phyloP scores from a whole-genome alignment of 1,140 invertebrate species.

The Phortica variegata region DNA sequence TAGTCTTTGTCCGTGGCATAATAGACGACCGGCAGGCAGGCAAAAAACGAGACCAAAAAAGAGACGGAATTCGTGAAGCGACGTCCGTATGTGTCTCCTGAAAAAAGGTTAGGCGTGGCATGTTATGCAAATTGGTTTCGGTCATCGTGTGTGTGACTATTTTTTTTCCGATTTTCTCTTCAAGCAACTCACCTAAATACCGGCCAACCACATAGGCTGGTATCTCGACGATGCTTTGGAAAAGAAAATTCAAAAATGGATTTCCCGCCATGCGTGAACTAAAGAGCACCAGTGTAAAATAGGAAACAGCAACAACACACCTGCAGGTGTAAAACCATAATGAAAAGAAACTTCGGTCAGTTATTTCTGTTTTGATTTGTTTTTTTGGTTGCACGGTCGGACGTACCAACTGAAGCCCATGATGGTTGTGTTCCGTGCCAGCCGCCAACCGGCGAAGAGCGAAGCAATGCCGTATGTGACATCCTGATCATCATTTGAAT shows the following conservation, averaged over 20 bases:
- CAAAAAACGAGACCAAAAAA: constrained; percentile 53
- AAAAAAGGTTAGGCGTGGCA: background rate
- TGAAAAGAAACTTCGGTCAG: constrained; percentile 12
- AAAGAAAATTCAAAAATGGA: constrained; percentile 69
- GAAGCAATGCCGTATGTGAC: constrained; percentile 60
- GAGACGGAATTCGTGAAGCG: constrained; percentile 59
- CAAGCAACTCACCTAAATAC: constrained; percentile 48
- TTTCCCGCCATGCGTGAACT: constrained; percentile 66
- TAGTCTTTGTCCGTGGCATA: constrained; percentile 52
- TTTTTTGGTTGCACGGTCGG: background rate
- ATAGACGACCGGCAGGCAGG: constrained; percentile 58
- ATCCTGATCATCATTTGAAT: constrained; percentile 46
- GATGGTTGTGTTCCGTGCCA: constrained; percentile 63
- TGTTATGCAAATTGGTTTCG: background rate
- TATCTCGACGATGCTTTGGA: constrained; percentile 65
- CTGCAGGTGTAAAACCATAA: constrained; percentile 45
- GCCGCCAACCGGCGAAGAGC: constrained; percentile 61
- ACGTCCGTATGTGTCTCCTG: constrained; percentile 60
- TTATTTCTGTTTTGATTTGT: constrained; percentile 12
- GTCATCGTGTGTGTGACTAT: background rate
- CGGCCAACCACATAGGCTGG: constrained; percentile 60
- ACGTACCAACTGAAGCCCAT: constrained; percentile 59
- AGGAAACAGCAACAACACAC: constrained; percentile 63
- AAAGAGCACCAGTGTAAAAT: constrained; percentile 65
- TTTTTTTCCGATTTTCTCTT: background rate